Conservation (phyloP, 2,888 invertebrate species). For the Hymenopus coronatus region DNA sequence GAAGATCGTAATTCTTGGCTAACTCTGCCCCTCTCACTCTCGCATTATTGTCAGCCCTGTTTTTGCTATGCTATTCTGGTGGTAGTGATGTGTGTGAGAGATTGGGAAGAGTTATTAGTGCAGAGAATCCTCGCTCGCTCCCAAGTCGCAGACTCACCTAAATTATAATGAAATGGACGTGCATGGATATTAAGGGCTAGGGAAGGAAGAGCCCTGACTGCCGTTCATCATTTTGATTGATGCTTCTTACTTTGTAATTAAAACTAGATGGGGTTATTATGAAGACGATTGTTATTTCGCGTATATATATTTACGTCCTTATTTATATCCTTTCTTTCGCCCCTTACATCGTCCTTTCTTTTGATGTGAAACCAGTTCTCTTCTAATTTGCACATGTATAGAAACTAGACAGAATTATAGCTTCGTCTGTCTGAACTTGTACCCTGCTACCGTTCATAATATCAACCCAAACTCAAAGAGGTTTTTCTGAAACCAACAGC, state of each 20-base stretch:
- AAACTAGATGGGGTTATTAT: slow-evolving; percentile 45
- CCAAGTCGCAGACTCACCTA: slow-evolving; percentile 24
- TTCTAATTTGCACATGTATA: slow-evolving; percentile 33
- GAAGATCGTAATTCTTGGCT: slow-evolving; percentile 20
- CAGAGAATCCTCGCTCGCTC: slow-evolving; percentile 31
- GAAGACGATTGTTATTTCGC: neutral
- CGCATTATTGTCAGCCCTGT: slow-evolving; percentile 32
- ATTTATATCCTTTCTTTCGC: neutral
- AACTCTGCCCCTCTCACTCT: slow-evolving; percentile 25
- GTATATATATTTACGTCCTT: slow-evolving; percentile 1
- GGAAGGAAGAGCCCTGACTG: slow-evolving; percentile 41
- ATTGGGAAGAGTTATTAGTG: slow-evolving; percentile 31
- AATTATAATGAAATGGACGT: slow-evolving; percentile 32
- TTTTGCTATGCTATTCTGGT: slow-evolving; percentile 21
- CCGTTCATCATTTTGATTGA: slow-evolving; percentile 53
- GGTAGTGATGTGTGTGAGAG: slow-evolving; percentile 32
- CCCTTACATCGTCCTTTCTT: neutral
- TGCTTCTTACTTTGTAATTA: slow-evolving; percentile 51
- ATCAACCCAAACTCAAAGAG: neutral
- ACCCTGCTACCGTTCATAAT: neutral
- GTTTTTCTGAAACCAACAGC: neutral
- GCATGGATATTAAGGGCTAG: slow-evolving; percentile 4
- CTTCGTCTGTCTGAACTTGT: neutral
- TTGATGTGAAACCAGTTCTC: slow-evolving; percentile 7
- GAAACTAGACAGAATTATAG: neutral